Conservation (phyloP, 1,140 invertebrate species). For the Metaphire vulgaris region DNA sequence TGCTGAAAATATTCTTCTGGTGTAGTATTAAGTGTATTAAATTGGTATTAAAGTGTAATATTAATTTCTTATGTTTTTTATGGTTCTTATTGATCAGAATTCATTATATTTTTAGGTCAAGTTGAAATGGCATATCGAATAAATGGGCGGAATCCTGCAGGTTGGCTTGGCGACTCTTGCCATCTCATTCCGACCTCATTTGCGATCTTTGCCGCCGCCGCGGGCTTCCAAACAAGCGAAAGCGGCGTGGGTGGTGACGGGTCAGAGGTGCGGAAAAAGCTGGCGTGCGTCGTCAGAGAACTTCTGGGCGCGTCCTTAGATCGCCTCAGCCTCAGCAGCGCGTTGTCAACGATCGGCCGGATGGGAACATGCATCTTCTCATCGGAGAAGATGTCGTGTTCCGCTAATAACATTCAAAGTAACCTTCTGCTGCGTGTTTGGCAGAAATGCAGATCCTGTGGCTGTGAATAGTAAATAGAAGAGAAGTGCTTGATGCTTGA, state of each 20-base stretch:
- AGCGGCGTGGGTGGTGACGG: constrained; percentile 53
- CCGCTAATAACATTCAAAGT: constrained; percentile 67
- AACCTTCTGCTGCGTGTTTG: too few species aligned
- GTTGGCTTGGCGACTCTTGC: constrained; percentile 70
- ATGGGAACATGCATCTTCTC: constrained; percentile 58
- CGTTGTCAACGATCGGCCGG: constrained; percentile 54
- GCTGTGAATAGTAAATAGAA: too few species aligned
- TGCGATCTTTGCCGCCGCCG: constrained; percentile 58
- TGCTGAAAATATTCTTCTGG: too few species aligned
- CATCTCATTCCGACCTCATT: constrained; percentile 58
- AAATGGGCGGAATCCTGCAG: constrained; percentile 69
- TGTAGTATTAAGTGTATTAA: too few species aligned
- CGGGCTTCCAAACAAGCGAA: constrained; percentile 42
- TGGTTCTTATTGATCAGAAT: too few species aligned
- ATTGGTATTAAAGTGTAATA: too few species aligned
- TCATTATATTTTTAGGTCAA: too few species aligned
- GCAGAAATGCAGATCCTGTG: too few species aligned
- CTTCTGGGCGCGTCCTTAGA: constrained; percentile 49
- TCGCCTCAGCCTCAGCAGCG: constrained; percentile 57
- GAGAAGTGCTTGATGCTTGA: too few species aligned
- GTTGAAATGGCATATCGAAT: constrained; percentile 58
- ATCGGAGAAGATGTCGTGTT: constrained; percentile 79
- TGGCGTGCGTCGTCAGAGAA: constrained; percentile 50
- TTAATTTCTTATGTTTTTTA: too few species aligned
- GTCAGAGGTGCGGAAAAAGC: constrained; percentile 54